These are phyloP conservation scores for Meleagris gallopavo DNA, from an alignment of 2,113 vertebrate species.

Conservation along the genomic window DNA sequence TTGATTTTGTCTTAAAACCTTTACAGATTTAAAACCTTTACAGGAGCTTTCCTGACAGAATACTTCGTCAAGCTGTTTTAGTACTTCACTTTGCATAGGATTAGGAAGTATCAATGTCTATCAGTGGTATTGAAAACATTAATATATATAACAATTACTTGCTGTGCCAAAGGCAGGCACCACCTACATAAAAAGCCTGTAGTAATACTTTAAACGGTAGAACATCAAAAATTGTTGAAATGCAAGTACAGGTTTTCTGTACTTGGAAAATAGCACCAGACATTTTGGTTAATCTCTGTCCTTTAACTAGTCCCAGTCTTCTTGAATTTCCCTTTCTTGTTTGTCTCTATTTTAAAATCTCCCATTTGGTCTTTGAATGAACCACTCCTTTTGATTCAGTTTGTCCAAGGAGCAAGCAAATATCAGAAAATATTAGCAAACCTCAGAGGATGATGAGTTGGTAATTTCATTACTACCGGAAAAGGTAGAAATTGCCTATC, in stretches of 20 bases:
- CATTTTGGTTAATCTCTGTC: neutral
- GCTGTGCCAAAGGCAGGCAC: neutral
- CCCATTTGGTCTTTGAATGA: neutral
- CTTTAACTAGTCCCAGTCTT: neutral
- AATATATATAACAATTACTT: neutral
- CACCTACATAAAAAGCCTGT: neutral
- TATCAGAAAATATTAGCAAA: neutral
- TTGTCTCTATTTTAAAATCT: neutral
- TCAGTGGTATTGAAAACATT: too few species aligned
- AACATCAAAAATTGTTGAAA: neutral
- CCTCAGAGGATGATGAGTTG: neutral
- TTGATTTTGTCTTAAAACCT: neutral
- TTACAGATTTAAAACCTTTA: neutral
- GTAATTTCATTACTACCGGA: neutral
- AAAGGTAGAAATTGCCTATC: neutral
- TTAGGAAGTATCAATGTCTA: neutral
- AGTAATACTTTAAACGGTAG: neutral
- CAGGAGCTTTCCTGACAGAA: neutral
- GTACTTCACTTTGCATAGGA: neutral
- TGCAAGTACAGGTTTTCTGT: neutral
- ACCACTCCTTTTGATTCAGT: neutral
- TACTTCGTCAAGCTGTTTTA: neutral
- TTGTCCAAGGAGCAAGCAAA: neutral
- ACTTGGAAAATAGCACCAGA: neutral
- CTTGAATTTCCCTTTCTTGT: neutral